Evolutionary conservation across 1,140 invertebrate species (phyloP).

Genomic region (Pseudomyrmex sp.): DNA sequence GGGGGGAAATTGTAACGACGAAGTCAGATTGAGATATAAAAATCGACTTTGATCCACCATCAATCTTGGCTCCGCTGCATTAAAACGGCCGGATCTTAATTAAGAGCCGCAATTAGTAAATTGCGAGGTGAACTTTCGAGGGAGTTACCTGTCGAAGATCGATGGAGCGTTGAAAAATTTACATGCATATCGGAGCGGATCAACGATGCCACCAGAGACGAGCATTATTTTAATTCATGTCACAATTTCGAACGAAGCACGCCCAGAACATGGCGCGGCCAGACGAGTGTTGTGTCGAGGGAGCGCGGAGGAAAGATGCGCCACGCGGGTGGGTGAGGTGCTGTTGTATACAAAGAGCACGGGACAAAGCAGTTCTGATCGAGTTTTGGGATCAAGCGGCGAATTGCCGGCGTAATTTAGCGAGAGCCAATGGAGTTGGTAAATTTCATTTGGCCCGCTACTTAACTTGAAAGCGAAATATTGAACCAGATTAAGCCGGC

Average conservation of each 20-base stretch:
- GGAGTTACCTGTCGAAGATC: constrained; percentile 20
- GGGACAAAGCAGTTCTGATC: constrained; percentile 6
- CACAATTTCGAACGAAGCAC: constrained; percentile 54
- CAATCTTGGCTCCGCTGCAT: neutral
- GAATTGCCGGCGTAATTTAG: constrained; percentile 76
- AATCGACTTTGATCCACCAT: constrained; percentile 20
- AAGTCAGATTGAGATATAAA: constrained; percentile 21
- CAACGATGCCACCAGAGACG: constrained; percentile 31
- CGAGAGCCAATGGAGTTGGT: constrained; percentile 68
- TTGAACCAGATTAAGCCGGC: constrained; percentile 13
- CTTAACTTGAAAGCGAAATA: constrained; percentile 45
- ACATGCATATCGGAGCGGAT: constrained; percentile 22
- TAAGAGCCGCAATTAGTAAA: constrained; percentile 56
- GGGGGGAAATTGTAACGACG: neutral
- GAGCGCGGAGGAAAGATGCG: too few relatives aligned
- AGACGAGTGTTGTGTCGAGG: too few relatives aligned
- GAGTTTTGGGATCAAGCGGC: constrained; percentile 72
- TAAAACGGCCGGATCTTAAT: constrained; percentile 23
- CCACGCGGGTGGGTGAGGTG: neutral
- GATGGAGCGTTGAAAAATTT: constrained; percentile 52
- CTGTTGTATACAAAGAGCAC: constrained; percentile 22
- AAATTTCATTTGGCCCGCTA: constrained; percentile 65
- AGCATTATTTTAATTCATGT: constrained; percentile 31
- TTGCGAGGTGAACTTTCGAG: constrained; percentile 28
- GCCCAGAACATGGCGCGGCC: constrained; percentile 35